Evolutionary conservation across 1,140 invertebrate species (phyloP).

Genomic region (Drosophila pachea): DNA sequence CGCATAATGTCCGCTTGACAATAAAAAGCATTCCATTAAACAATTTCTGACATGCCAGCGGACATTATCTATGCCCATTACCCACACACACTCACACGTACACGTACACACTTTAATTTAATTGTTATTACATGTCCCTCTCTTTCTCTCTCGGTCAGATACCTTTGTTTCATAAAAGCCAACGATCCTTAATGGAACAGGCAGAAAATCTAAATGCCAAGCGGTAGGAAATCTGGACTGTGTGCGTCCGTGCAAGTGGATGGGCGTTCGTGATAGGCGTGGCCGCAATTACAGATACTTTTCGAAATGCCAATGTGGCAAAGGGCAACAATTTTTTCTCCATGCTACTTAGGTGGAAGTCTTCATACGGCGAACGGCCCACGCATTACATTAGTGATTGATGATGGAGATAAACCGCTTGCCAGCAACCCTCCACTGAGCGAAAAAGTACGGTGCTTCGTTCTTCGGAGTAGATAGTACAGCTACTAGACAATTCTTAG

Average conservation of each 20-base stretch:
- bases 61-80: conserved; percentile 30
- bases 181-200: conserved; percentile 11
- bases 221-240: background rate
- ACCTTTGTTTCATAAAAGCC: conserved; percentile 20
- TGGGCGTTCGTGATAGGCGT: background rate
- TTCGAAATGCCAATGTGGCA: conserved; percentile 7
- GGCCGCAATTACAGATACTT: conserved; percentile 17
- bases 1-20: conserved; percentile 2
- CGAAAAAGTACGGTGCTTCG: background rate
- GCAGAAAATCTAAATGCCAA: conserved; percentile 13
- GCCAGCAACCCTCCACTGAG: background rate
- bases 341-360: conserved; percentile 8
- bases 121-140: conserved; percentile 27
- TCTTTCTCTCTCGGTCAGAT: background rate
- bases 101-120: conserved; percentile 13
- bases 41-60: conserved; percentile 16
- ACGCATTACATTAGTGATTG: conserved; percentile 35
- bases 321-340: conserved; percentile 15
- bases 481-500: too few species aligned
- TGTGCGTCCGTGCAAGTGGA: background rate
- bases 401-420: conserved; percentile 24
- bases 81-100: background rate
- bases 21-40: conserved; percentile 27
- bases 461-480: background rate
- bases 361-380: conserved; percentile 13